Evolutionary conservation across 2,797 vertebrate genomes (phyloP).

Genomic region (Natrix natrix): DNA sequence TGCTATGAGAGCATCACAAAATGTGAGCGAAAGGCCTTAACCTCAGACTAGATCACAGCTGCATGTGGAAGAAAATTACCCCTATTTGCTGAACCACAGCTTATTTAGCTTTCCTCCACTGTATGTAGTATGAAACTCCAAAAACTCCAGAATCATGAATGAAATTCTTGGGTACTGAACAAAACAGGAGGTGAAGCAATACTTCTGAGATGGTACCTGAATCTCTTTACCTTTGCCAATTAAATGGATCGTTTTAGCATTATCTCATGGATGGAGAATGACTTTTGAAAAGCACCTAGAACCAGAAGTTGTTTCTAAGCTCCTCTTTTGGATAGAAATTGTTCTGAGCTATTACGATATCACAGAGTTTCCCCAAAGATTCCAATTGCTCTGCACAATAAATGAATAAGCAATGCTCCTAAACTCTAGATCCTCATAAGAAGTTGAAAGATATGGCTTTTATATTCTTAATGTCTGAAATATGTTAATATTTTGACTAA

Average conservation of each 20-base stretch:
- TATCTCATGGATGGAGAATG: neutral
- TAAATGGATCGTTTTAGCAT: neutral
- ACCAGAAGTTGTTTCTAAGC: too few relatives aligned
- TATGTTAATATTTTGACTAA: neutral
- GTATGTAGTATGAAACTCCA: neutral
- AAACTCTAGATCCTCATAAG: neutral
- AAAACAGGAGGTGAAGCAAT: neutral
- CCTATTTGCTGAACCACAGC: neutral
- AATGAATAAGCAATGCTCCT: neutral
- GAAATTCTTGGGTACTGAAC: neutral
- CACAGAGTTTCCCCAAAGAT: neutral
- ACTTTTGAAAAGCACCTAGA: neutral
- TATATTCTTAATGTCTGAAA: neutral
- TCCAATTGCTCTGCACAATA: neutral
- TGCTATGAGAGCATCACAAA: neutral
- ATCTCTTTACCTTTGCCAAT: neutral
- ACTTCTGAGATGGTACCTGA: neutral
- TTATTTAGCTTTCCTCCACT: neutral
- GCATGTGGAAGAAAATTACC: neutral
- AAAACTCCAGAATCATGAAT: neutral
- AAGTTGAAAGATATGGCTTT: neutral
- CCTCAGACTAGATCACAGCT: neutral
- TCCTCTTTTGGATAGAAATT: neutral
- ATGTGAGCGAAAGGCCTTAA: neutral
- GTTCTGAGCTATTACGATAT: neutral